Base-by-base conservation (phyloP, 2,797 vertebrate species). In the Cuniculus paca region DNA sequence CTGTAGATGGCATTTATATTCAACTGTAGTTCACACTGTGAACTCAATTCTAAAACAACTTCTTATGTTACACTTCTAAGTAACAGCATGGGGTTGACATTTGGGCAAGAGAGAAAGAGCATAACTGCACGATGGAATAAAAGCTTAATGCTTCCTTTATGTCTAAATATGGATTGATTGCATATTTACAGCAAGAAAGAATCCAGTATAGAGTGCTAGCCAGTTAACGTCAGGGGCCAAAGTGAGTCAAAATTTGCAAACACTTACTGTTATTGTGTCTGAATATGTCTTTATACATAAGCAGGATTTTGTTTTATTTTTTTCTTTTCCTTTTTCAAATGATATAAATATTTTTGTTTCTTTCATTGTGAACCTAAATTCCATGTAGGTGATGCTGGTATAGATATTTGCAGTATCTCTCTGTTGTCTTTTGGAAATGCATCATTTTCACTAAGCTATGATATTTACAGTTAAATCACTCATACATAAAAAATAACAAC, bases 141-240 rank as follows among this genome's bases (percentile, higher is more conserved):
- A 98, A 83, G 26, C 42, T 68, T 95, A 97, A 90, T 95, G 88
- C 36, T 96, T 96, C 83, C 82, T 61, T 98, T 98, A 95, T 92
- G 72, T 97, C 83, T 84, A 97, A 95, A 97, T 97, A 97, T 92
- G 95, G 11, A 50, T 54, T 95, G 95, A 97, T 95, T 91, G 95
- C 81, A 91, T 95, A 48, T 97, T 97, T 97, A 77, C 52, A 96
- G 72, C 92, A 97, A 94, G 94, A 84, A 92, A 86, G 89, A 75
- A 88, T 91, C 78, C 39, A 16, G 86, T 0, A 42, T 75, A 36
- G 48, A 83, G 45, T n/a, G 54, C 78, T 56, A 36, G 89, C 93
- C 94, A 87, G 83, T 61, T 94, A 94, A 89, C 0, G 19, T 91
- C 89, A 83, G 75, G 45, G 78, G 42, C 87, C 72, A 79, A 74